These are phyloP conservation scores for Agrotis puta DNA, from an alignment of 2,888 invertebrate genomes.

Conservation along the genomic window DNA sequence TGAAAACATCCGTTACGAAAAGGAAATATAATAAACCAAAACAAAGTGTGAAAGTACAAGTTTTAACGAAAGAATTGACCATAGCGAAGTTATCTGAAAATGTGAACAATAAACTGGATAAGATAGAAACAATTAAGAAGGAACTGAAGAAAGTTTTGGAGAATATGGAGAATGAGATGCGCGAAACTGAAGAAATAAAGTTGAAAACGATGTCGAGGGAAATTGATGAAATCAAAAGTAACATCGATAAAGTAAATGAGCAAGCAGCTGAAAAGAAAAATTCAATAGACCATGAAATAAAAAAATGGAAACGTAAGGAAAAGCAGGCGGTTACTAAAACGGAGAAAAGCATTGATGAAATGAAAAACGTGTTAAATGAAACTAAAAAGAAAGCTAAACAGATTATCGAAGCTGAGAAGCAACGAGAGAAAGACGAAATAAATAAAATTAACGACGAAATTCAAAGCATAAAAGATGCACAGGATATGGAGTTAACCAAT, in stretches of 20 bases:
- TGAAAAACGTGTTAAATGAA: neutral
- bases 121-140: slow-evolving; percentile 14
- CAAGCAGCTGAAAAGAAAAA: neutral
- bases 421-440: slow-evolving; percentile 3
- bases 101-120: neutral
- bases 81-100: too few species aligned
- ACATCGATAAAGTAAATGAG: neutral
- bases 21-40: slow-evolving; percentile 34
- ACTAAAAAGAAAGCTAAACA: slow-evolving; percentile 12
- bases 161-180: neutral
- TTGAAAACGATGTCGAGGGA: neutral
- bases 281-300: neutral
- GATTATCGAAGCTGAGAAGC: neutral
- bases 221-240: slow-evolving; percentile 23
- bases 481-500: neutral
- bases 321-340: neutral
- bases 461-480: slow-evolving; percentile 14
- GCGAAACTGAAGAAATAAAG: neutral
- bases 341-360: slow-evolving; percentile 6
- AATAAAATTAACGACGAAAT: slow-evolving; percentile 18
- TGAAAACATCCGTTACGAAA: slow-evolving; percentile 31
- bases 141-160: neutral
- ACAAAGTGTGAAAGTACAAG: neutral
- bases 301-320: slow-evolving; percentile 24
- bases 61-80: neutral